Conservation (phyloP, 1,140 invertebrate genomes). For the Hestina assimilis region DNA sequence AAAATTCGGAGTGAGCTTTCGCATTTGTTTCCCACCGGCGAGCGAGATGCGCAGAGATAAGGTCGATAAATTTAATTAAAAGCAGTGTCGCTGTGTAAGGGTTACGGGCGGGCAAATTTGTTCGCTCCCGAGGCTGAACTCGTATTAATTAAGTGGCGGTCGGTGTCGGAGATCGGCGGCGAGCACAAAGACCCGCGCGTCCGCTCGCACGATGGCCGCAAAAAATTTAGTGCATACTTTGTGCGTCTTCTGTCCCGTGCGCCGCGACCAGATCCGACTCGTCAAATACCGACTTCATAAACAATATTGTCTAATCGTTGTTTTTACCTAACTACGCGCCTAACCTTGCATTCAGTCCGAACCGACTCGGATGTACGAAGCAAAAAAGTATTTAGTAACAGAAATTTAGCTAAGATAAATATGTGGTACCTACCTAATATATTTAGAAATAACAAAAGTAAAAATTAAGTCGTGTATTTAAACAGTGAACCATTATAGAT, state of each 20-base stretch:
- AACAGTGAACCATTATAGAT: neutral
- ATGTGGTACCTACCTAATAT: neutral
- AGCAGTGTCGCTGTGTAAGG: slow-evolving; percentile 35
- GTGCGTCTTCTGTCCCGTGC: slow-evolving; percentile 21
- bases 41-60: slow-evolving; percentile 59
- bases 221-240: slow-evolving; percentile 34
- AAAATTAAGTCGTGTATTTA: neutral
- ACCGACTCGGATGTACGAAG: neutral
- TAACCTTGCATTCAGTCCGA: neutral
- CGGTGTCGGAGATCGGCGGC: slow-evolving; percentile 16
- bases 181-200: slow-evolving; percentile 25
- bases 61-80: slow-evolving; percentile 73
- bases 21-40: slow-evolving; percentile 53
- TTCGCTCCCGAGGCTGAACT: slow-evolving; percentile 30
- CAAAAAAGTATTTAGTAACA: neutral
- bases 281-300: slow-evolving; percentile 8
- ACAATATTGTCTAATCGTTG: slow-evolving; percentile 1
- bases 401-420: neutral
- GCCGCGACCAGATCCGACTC: neutral
- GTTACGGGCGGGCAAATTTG: slow-evolving; percentile 52
- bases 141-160: slow-evolving; percentile 39
- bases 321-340: slow-evolving; percentile 1
- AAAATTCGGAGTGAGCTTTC: slow-evolving; percentile 51
- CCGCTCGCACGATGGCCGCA: slow-evolving; percentile 17
- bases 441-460: neutral